A percentile compares a stretch with the other conserved stretches of the same genome.
These are phyloP conservation scores for Acholoe squamosa DNA, from an alignment of 2,888 invertebrate species.

Conservation along the genomic window DNA sequence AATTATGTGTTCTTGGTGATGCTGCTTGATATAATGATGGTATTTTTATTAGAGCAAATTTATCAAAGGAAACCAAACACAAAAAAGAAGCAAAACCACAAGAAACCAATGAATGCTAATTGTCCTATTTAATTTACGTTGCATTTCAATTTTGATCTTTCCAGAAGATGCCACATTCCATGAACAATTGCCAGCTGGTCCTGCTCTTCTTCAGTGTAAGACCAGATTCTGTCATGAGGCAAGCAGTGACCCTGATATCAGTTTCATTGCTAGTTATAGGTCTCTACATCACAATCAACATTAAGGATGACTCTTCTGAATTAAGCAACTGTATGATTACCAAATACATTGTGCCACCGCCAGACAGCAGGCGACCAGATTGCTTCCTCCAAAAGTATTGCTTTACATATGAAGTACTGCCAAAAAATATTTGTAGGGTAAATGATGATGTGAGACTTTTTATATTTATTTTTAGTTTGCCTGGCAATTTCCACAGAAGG, in stretches of 20 bases:
- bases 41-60: no score
- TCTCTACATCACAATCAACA: conserved; percentile 43
- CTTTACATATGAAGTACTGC: not conserved
- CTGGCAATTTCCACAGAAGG: not conserved
- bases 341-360: not conserved
- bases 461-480: conserved; percentile 6
- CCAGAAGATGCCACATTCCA: no score
- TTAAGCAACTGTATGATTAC: not conserved
- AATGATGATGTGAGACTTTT: not conserved
- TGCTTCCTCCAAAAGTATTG: not conserved
- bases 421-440: not conserved
- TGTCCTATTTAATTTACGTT: no score
- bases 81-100: no score
- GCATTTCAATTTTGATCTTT: no score
- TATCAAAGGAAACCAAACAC: no score
- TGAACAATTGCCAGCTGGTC: not conserved
- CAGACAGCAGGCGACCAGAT: not conserved
- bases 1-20: no score
- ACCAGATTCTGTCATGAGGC: not conserved
- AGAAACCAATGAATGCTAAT: no score
- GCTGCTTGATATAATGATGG: no score
- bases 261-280: not conserved
- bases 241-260: conserved; percentile 28
- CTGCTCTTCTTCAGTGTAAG: conserved; percentile 32
- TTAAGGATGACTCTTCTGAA: not conserved